Base-by-base conservation (phyloP, 30 jellyfish, hydroid and myxozoan genomes). In the Turritopsis rubra region DNA sequence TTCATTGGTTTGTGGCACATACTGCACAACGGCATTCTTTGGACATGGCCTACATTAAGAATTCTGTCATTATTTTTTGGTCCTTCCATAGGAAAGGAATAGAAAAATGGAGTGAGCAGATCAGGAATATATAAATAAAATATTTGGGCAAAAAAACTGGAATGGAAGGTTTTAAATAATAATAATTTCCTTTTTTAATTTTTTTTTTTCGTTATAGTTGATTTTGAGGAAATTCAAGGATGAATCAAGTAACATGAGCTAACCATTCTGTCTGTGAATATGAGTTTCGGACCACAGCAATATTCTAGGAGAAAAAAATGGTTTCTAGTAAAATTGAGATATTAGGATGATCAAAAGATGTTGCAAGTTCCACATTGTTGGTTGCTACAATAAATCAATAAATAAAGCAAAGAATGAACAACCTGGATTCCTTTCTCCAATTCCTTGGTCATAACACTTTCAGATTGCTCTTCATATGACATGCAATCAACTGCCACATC, bases 351-450 rank as follows among this genome's bases (percentile, higher is more conserved):
- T 20, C 73, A n/a, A 1, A 16, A 53, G 52, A 23, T 20, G 54
- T 54, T 24, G n/a, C 85, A 52, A 13, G 17, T 21, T 28, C 16
- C 53, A 0, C 27, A 52, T 18, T 18, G 18, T 23, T 18, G 13
- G n/a, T 60, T 60, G 21, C 21, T 60, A 18, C 0, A 60, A 60
- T 60, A 60, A 60, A 60, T 23, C 0, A 60, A 23, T 60, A 18
- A 60, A 23, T 60, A 60, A 21, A 60, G 73, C 73, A 60, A 18
- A 60, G 22, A 60, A 60, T 18, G 73, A 18, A 21, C 16, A 23
- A 91, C 98, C 95, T 91, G 98, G 18, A 87, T 78, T 22, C 88
- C 98, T 65, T 84, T 84, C 66, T 91, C 96, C 78, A 87, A 41
- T 41, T 91, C 96, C 66, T 53, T 80, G 65, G 60, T 79, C 9